A percentile compares a stretch with the other conserved stretches of the same genome.
phyloP scores from a whole-genome alignment of 2,797 vertebrate genomes.

The Eulemur coronatus region DNA sequence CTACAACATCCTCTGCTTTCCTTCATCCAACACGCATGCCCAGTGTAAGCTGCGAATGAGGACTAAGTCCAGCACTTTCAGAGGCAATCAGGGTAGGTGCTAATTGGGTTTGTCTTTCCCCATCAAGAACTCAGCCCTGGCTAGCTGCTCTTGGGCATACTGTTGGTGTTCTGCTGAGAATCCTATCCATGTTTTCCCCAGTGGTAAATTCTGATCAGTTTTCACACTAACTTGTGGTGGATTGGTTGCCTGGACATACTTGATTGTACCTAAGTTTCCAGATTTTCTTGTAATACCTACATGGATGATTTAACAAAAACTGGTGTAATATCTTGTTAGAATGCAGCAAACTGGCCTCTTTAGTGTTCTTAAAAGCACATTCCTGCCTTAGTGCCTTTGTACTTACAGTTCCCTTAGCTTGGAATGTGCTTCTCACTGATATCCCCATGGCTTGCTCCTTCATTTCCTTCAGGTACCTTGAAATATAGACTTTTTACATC shows the following conservation, averaged over 20 bases:
- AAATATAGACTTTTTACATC: background rate
- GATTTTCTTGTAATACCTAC: background rate
- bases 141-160: background rate
- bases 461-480: background rate
- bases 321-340: background rate
- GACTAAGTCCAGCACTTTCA: background rate
- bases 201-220: background rate
- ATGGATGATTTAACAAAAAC: background rate
- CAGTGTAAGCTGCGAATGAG: background rate
- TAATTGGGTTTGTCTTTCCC: background rate
- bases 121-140: background rate
- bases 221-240: background rate
- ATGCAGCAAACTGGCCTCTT: background rate
- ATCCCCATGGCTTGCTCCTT: background rate
- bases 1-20: background rate
- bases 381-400: background rate
- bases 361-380: background rate
- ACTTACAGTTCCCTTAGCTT: background rate
- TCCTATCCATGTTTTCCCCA: background rate
- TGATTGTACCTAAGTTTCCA: background rate
- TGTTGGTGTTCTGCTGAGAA: background rate
- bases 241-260: background rate
- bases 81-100: background rate
- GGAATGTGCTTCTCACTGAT: background rate
- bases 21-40: background rate